Base-by-base conservation (phyloP, 1,140 invertebrate species). In the Drosophila quadrilineata region DNA sequence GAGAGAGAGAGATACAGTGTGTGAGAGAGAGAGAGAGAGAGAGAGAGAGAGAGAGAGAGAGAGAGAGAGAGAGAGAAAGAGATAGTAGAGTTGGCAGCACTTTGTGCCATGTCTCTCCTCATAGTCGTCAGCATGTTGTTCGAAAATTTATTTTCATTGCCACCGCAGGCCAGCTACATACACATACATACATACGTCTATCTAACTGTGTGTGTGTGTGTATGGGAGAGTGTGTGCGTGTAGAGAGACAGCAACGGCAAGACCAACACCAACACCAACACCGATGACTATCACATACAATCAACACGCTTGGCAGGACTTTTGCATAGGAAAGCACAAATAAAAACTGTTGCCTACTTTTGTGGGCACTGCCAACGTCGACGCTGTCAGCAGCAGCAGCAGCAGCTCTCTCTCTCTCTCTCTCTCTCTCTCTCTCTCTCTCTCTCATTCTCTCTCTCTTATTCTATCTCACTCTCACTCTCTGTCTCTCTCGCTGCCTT, bases 71-170 rank as follows among this genome's bases (percentile, higher is more conserved):
- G n/a, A n/a, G 10, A 1, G 12, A 14, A 5, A 4, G 6, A 35
- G 33, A 16, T 6, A 35, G 12, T 4, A 10, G 3, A 16, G 6
- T 16, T 8, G 43, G 73, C 46, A 85, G 74, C 77, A 84, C 79
- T 84, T 86, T 85, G 75, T 75, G 79, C 62, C 62, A 85, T 69
- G 79, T 85, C 77, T 84, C 65, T 64, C 73, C 79, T 77, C 79
- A 85, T 84, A 85, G 79, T 84, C 79, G 66, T 84, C 79, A n/a
- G n/a, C n/a, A 84, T 85, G 79, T 84, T 85, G 79, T 60, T 85
- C n/a, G 63, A 33, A 75, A 75, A 85, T 85, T 85, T 85, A 79
- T 85, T 85, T 85, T 85, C 80, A 85, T 86, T 86, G 79, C 80
- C 70, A 75, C 79, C 80, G 71, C 80, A 79, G 74, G 79, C n/a